Evolutionary conservation across 2,113 vertebrate genomes (phyloP).

Genomic region (Chunga burmeisteri): DNA sequence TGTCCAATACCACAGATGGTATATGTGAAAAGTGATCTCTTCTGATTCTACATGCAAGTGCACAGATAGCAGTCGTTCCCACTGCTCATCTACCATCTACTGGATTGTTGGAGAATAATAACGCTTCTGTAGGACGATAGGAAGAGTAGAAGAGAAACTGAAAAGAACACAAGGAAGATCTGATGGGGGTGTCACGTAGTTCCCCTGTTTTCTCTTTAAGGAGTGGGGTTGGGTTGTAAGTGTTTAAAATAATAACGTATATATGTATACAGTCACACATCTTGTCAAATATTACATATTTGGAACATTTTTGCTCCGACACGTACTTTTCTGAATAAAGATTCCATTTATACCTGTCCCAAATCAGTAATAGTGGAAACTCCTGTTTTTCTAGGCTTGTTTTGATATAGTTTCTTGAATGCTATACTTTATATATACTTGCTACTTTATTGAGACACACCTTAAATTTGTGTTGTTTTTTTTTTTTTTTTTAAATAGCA

Average conservation of each 20-base stretch:
- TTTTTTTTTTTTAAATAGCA: slow-evolving; percentile 71
- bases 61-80: background rate
- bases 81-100: background rate
- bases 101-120: background rate
- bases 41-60: background rate
- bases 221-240: background rate
- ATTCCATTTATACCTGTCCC: background rate
- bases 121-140: background rate
- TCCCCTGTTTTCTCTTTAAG: background rate
- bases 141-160: background rate
- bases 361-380: background rate
- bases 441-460: background rate
- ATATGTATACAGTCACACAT: background rate
- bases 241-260: background rate
- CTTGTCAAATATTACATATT: background rate
- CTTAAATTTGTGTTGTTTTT: background rate
- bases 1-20: background rate
- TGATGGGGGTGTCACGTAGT: background rate
- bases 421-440: background rate
- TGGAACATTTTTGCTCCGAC: background rate
- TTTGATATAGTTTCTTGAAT: background rate
- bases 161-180: background rate
- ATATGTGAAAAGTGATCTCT: background rate
- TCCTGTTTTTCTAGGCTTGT: background rate
- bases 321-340: background rate